These are phyloP conservation scores for Chaetophractus vellerosus DNA, from an alignment of 2,797 vertebrate species.

Conservation along the genomic window DNA sequence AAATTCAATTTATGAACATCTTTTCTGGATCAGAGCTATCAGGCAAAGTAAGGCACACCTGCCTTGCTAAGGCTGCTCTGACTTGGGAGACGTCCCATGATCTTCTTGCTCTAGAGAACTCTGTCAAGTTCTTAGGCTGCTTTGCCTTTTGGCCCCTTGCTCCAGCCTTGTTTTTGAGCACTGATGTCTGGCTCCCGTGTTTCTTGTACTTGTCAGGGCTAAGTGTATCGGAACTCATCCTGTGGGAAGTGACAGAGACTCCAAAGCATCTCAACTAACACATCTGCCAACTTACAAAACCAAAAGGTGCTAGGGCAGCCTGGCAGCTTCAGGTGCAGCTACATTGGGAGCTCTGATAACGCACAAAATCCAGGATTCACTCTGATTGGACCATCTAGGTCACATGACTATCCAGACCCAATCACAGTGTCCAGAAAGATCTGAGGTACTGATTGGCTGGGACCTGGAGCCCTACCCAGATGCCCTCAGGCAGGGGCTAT, in stretches of 20 bases:
- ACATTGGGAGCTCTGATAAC: not conserved
- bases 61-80: not conserved
- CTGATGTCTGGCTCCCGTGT: not conserved
- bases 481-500: not conserved
- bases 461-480: too few relatives aligned
- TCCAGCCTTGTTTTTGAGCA: not conserved
- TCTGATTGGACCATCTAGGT: conserved; percentile 39
- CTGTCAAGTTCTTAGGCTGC: too few relatives aligned
- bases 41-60: not conserved
- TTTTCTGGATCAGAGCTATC: conserved; percentile 8
- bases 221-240: not conserved
- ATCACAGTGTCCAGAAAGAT: not conserved
- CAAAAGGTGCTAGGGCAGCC: not conserved
- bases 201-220: not conserved
- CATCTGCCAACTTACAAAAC: not conserved
- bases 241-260: not conserved
- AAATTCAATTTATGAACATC: not conserved
- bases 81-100: not conserved
- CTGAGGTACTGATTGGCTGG: not conserved
- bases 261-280: not conserved
- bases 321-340: not conserved
- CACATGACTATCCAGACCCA: not conserved
- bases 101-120: too few relatives aligned
- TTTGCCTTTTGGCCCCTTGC: not conserved
- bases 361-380: not conserved